Percentiles rank a stretch among this genome's conserved stretches.
phyloP scores from a whole-genome alignment of 2,888 invertebrate species.

The Cataglyphis cursor region DNA sequence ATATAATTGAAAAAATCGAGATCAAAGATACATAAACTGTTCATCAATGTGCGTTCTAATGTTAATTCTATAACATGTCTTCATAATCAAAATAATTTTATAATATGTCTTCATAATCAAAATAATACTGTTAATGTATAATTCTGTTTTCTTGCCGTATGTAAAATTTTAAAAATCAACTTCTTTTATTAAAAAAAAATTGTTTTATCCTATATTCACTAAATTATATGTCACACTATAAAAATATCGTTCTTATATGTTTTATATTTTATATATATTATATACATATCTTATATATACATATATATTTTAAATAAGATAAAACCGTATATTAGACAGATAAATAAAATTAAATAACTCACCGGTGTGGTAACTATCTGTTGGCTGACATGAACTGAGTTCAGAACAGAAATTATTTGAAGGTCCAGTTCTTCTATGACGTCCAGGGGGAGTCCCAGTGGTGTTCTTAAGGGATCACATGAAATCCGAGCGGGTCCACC shows the following conservation, averaged over 20 bases:
- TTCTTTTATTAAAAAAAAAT: not conserved
- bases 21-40: not conserved
- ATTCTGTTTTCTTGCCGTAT: not conserved
- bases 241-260: not conserved
- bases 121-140: not conserved
- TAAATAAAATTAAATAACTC: slow-evolving; percentile 16
- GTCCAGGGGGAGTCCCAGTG: slow-evolving; percentile 60
- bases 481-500: slow-evolving; percentile 78
- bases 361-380: not conserved
- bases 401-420: slow-evolving; percentile 13
- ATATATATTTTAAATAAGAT: not conserved
- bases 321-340: not conserved
- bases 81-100: not conserved
- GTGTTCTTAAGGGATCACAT: slow-evolving; percentile 73
- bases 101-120: not conserved
- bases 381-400: not conserved
- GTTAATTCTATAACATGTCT: not conserved
- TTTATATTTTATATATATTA: not conserved
- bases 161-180: not conserved
- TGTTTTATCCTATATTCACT: not conserved
- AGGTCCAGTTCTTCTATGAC: slow-evolving; percentile 61
- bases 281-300: not conserved
- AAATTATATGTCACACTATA: not conserved
- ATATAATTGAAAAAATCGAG: not conserved
- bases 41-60: not conserved